phyloP scores from a whole-genome alignment of 2,888 invertebrate genomes.

The Tetranychus truncatus region DNA sequence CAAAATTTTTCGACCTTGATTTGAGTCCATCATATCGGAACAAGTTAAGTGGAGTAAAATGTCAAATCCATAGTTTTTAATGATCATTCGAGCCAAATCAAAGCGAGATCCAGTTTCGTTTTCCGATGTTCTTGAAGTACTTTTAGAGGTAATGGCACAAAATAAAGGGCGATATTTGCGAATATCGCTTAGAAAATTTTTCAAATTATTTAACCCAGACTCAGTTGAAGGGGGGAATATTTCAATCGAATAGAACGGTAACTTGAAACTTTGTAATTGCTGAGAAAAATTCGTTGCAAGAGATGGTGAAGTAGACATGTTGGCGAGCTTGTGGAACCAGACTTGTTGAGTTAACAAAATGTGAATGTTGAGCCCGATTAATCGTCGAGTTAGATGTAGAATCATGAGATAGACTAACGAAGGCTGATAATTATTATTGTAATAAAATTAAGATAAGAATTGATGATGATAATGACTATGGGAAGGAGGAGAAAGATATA shows the following conservation, averaged over 20 bases:
- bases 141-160: constrained; percentile 38
- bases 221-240: background rate
- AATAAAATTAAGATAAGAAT: background rate
- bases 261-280: background rate
- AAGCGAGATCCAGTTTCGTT: constrained; percentile 26
- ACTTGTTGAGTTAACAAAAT: background rate
- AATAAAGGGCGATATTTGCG: background rate
- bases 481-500: background rate
- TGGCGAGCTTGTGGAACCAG: background rate
- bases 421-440: background rate
- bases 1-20: constrained; percentile 37
- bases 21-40: constrained; percentile 33
- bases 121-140: constrained; percentile 40
- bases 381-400: background rate
- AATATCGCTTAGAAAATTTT: background rate
- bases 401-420: background rate
- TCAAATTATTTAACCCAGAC: background rate
- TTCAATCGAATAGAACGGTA: background rate
- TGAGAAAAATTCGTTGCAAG: background rate
- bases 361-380: background rate
- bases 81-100: constrained; percentile 39
- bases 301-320: background rate
- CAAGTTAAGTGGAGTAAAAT: constrained; percentile 44
- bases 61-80: constrained; percentile 41
- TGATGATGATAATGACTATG: background rate